phyloP scores from a whole-genome alignment of 1,140 invertebrate species.

The Archegozetes longisetosus region DNA sequence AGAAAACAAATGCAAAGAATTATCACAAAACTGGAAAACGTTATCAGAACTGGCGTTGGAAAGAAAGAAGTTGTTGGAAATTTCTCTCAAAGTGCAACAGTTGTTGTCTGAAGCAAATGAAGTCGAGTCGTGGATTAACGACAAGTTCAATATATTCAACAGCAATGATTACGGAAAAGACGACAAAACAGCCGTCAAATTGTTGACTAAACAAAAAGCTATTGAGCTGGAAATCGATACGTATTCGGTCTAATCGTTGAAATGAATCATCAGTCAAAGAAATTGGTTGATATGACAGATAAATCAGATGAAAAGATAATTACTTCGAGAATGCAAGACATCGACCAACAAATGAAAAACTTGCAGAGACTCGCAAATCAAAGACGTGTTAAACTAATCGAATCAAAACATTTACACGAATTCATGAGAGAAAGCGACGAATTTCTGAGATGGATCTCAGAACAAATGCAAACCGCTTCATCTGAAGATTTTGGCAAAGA shows the following conservation, averaged over 20 bases:
- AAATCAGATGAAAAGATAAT: constrained; percentile 62
- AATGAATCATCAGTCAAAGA: constrained; percentile 68
- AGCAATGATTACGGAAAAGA: constrained; percentile 72
- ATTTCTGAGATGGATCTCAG: constrained; percentile 82
- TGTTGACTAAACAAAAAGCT: constrained; percentile 81
- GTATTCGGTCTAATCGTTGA: constrained; percentile 79
- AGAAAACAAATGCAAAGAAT: constrained; percentile 17
- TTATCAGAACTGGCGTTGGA: constrained; percentile 57
- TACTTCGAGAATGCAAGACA: constrained; percentile 47
- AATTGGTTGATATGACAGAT: constrained; percentile 44
- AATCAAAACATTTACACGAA: constrained; percentile 77
- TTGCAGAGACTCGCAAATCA: constrained; percentile 61
- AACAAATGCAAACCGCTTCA: constrained; percentile 72
- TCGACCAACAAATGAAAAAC: constrained; percentile 53
- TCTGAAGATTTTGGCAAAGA: constrained; percentile 94
- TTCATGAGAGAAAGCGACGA: constrained; percentile 80
- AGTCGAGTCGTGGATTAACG: constrained; percentile 79
- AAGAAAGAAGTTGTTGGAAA: constrained; percentile 56
- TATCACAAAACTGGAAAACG: constrained; percentile 32
- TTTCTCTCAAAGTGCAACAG: constrained; percentile 70
- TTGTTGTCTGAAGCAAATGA: constrained; percentile 56
- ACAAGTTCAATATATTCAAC: constrained; percentile 61
- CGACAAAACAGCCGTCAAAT: constrained; percentile 69
- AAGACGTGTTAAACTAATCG: constrained; percentile 66
- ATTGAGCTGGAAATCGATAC: constrained; percentile 82